Percentiles rank a stretch among this genome's conserved stretches.
These are phyloP conservation scores for Metaphire vulgaris DNA, from an alignment of 1,140 invertebrate genomes.

Conservation along the genomic window DNA sequence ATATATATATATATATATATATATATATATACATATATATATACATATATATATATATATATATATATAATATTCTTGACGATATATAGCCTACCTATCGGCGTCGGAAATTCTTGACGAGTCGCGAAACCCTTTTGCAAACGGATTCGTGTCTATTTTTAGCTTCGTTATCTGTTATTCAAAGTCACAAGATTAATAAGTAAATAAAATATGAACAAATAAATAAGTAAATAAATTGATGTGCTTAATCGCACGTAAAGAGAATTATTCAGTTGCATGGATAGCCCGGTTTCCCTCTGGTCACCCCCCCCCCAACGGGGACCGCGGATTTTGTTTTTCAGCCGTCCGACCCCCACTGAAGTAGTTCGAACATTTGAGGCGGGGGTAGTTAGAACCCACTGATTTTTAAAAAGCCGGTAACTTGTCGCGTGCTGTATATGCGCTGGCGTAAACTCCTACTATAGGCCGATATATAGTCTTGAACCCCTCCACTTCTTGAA, in stretches of 20 bases:
- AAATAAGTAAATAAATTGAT: not conserved
- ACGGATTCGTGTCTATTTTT: constrained; percentile 93
- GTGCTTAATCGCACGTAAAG: not conserved
- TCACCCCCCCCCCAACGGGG: too few species aligned
- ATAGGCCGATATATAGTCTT: not conserved
- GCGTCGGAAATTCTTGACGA: constrained; percentile 88
- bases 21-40: too few species aligned
- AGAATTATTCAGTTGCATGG: not conserved
- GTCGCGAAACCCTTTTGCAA: constrained; percentile 88
- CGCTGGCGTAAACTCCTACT: too few species aligned
- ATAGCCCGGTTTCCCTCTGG: not conserved
- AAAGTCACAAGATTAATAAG: not conserved
- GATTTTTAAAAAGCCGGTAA: too few species aligned
- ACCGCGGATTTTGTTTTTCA: too few species aligned
- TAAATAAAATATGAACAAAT: not conserved
- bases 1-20: too few species aligned
- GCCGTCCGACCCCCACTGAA: too few species aligned
- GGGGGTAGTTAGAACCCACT: too few species aligned
- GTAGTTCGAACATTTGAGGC: too few species aligned
- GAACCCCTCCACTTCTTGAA: not conserved
- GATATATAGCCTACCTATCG: constrained; percentile 62
- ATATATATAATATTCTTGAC: too few species aligned
- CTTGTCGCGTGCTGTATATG: too few species aligned
- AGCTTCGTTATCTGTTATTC: constrained; percentile 78
- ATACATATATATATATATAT: too few species aligned